Base-by-base conservation (phyloP, 2,113 vertebrate species). In the Chamaea fasciata region DNA sequence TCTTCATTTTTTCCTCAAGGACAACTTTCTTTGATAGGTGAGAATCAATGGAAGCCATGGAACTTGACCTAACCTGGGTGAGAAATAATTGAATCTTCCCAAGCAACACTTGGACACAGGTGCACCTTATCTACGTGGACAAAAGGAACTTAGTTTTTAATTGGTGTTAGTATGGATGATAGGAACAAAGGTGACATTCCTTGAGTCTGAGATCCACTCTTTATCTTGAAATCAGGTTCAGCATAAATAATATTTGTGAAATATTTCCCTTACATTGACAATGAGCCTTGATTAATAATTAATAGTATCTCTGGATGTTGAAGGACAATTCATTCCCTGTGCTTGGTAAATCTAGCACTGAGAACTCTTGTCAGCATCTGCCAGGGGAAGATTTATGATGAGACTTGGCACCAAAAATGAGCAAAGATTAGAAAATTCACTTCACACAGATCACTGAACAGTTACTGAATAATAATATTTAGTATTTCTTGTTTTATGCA, bases 221-320 rank as follows among this genome's bases (percentile, higher is more conserved):
- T 85, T 89, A 55, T 62, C 83, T 70, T 92, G 57, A 96, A 83
- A 86, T 90, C 55, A 35, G 50, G 39, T 63, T 83, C 47, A 77
- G 52, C 55, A 63, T 68, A 84, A 96, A 33, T 50, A 77, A 50
- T 13, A 30, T 30, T 19, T 64, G 67, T 80, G 23, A 85, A 90
- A 91, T 63, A 28, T 81, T 91, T 83, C 28, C 23, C 49, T 52
- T 70, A 37, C 57, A 35, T 18, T 82, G 83, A 92, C 87, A 92
- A 47, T 84, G 35, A 87, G 17, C 30, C 47, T 83, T 22, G 44
- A 83, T 94, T 94, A 95, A 96, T 95, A 74, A 90, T 91, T 95
- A 95, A 87, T 88, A 77, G 11, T 86, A 56, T 80, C 75, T 95
- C 23, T 91, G 50, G 35, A 82, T 74, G 30, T 13, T 69, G 53